Evolutionary conservation across 92 coral and sea anemone genomes (phyloP).

Genomic region (Siderastrea siderea): DNA sequence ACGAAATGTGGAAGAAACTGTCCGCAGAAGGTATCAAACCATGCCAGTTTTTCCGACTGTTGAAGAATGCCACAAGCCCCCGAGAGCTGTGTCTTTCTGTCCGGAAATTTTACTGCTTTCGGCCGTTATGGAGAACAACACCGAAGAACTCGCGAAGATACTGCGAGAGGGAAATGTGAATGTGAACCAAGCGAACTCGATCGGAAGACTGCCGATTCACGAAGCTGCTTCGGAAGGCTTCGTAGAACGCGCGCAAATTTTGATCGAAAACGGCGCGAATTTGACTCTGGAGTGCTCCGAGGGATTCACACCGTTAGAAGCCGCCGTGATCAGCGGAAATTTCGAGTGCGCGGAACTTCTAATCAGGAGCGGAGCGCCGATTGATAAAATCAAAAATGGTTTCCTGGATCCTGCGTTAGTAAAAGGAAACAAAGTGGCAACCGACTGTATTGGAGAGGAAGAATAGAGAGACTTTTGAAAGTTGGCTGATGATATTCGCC

Average conservation of each 20-base stretch:
- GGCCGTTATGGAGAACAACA: constrained; percentile 79
- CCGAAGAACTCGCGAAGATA: constrained; percentile 76
- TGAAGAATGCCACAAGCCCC: constrained; percentile 34
- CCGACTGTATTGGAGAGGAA: constrained; percentile 7
- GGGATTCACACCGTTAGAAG: constrained; percentile 75
- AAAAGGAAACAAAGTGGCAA: not conserved
- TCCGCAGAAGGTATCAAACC: constrained; percentile 24
- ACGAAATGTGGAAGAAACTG: constrained; percentile 18
- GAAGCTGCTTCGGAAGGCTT: constrained; percentile 81
- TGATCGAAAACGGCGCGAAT: constrained; percentile 77
- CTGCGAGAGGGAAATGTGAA: constrained; percentile 73
- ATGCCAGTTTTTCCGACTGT: constrained; percentile 36
- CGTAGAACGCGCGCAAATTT: constrained; percentile 59
- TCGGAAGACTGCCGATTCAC: constrained; percentile 79
- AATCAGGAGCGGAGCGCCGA: constrained; percentile 82
- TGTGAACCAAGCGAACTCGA: constrained; percentile 64
- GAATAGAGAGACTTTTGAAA: not conserved
- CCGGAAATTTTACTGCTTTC: constrained; percentile 83
- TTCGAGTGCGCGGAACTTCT: constrained; percentile 87
- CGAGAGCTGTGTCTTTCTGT: constrained; percentile 58
- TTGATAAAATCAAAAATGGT: constrained; percentile 83
- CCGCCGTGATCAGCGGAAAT: constrained; percentile 80
- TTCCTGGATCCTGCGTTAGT: constrained; percentile 39
- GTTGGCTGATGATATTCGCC: not conserved
- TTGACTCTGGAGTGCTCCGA: constrained; percentile 71